A percentile compares a stretch with the other conserved stretches of the same genome.
These are phyloP conservation scores for Conus betulinus DNA, from an alignment of 1,140 invertebrate genomes.

Conservation along the genomic window DNA sequence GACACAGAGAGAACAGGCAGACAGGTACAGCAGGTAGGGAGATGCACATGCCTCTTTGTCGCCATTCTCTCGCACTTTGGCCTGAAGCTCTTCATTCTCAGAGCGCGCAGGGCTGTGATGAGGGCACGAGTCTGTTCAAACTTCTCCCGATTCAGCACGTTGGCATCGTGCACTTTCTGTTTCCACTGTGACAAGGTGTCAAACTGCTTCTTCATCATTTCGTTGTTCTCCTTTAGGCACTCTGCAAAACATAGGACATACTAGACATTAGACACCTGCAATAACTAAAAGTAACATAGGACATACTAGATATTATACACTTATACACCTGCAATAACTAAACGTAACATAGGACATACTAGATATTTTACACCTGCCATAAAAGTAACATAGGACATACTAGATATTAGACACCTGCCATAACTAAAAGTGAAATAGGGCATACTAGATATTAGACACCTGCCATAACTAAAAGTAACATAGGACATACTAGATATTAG, in stretches of 20 bases:
- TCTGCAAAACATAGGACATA: conserved; percentile 35
- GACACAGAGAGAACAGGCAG: background rate
- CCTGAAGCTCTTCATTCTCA: conserved; percentile 55
- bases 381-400: too few species aligned
- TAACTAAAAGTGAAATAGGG: too few species aligned
- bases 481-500: too few species aligned
- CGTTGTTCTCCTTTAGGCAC: conserved; percentile 59
- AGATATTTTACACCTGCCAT: too few species aligned
- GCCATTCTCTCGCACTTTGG: conserved; percentile 30
- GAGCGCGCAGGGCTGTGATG: conserved; percentile 49
- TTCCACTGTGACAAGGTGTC: conserved; percentile 57
- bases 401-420: too few species aligned
- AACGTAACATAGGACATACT: too few species aligned
- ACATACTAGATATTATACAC: too few species aligned
- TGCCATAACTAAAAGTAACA: too few species aligned
- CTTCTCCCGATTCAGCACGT: conserved; percentile 55
- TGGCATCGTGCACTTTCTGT: conserved; percentile 53
- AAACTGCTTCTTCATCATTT: conserved; percentile 61
- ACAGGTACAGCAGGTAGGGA: background rate
- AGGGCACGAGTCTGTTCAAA: conserved; percentile 60
- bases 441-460: too few species aligned
- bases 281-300: too few species aligned
- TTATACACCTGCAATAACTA: too few species aligned
- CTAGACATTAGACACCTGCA: too few species aligned
- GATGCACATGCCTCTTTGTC: conserved; percentile 32